Evolutionary conservation across 2,113 vertebrate species (phyloP), one percentile per base, ranked within the genome.

Genomic region (Anhinga anhinga): DNA sequence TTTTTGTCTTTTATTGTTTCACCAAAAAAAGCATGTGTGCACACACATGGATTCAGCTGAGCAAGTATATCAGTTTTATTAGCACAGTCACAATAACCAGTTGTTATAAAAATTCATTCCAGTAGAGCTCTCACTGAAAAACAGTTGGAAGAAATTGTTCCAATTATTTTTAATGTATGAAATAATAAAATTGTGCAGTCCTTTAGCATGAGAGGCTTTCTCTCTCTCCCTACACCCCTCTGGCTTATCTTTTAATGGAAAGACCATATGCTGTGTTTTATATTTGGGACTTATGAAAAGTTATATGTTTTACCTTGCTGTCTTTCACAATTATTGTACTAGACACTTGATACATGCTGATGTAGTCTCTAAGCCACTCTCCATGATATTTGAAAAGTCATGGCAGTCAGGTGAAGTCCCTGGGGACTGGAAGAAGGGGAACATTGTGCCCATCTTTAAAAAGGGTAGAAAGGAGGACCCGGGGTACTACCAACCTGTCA

Each of bases 91-190:
- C 38, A 40, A n/a, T 49, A 89, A 45, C n/a, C 63, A 66, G 63
- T 82, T 89, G 63, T 87, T 72, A 73, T 30, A 94, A 71, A 91
- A 95, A 91, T 27, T 79, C 93, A 63, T 93, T 73, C 50, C 78
- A 91, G 42, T 87, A 53, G 73, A 80, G 50, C 14, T 95, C 10
- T 95, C 63, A 93, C 66, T 66, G 62, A 90, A 94, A 94, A 93
- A 58, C 66, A 70, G 84, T 91, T 72, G 70, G 91, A 85, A 93
- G 11, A 85, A 89, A 94, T 91, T 40, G 20, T 94, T 91, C 26
- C 58, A 93, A 85, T 96, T 95, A 85, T 34, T 96, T 95, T 82
- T 89, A 82, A 88, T 74, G 53, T 78, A 90, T 77, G 62, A 94
- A 94, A 85, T 95, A 11, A 88, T 72, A 55, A 94, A 94, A 87